Conservation (phyloP, 2,888 invertebrate genomes). For the Brachylomia viminalis region DNA sequence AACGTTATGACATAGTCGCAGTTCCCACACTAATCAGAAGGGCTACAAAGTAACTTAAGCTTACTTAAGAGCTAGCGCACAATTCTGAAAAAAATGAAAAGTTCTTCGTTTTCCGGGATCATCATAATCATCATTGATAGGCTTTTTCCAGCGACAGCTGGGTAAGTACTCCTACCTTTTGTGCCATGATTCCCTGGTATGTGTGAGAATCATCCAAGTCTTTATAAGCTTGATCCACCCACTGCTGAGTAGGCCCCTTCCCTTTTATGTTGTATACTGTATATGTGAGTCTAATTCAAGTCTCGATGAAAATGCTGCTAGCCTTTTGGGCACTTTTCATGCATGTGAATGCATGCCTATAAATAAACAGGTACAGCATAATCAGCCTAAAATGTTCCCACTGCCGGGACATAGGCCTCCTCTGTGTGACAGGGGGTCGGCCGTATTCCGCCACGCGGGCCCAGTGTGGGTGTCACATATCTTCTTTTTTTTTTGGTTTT, state of each 20-base stretch:
- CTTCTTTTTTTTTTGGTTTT: no score
- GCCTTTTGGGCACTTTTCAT: no score
- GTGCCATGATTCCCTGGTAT: neutral
- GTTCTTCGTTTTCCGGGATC: neutral
- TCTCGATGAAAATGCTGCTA: no score
- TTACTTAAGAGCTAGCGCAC: no score
- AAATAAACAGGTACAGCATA: no score
- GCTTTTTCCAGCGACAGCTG: no score
- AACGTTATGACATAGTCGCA: constrained; percentile 23
- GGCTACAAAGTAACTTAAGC: neutral
- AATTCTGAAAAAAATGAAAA: neutral
- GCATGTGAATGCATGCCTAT: no score
- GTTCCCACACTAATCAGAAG: constrained; percentile 41
- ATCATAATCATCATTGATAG: neutral
- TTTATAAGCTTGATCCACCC: neutral
- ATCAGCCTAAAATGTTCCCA: no score
- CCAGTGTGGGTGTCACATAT: no score
- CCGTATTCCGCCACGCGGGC: no score
- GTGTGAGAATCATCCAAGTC: neutral
- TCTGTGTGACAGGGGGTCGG: no score
- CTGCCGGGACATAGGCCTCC: no score
- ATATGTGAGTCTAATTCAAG: neutral
- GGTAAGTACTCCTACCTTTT: neutral
- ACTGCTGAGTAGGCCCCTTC: neutral
- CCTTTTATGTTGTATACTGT: neutral